Evolutionary conservation across 1,140 invertebrate species (phyloP).

Genomic region (Melitaea cinxia): DNA sequence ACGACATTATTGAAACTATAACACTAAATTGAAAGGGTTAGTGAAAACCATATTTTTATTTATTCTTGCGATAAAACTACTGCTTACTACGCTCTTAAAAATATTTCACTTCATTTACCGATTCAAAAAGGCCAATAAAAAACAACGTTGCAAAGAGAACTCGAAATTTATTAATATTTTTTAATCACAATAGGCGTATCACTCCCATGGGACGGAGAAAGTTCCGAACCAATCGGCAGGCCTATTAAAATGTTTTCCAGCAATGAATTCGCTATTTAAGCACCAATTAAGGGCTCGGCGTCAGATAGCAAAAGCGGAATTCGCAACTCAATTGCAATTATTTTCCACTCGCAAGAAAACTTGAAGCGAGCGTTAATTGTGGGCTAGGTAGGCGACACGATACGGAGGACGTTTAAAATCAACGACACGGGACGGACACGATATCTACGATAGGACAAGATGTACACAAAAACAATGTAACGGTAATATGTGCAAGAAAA

Average conservation of each 20-base stretch:
- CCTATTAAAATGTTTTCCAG: conserved; percentile 56
- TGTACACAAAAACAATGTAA: too few species aligned
- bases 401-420: conserved; percentile 25
- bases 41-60: too few species aligned
- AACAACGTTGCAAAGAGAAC: not conserved
- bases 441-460: too few species aligned
- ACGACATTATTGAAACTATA: too few species aligned
- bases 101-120: too few species aligned
- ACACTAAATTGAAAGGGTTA: too few species aligned
- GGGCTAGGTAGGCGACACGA: conserved; percentile 44
- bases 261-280: conserved; percentile 70
- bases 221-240: conserved; percentile 24
- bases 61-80: too few species aligned
- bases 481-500: too few species aligned
- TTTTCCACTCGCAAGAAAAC: conserved; percentile 71
- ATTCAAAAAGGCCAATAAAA: too few species aligned
- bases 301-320: conserved; percentile 68
- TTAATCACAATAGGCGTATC: conserved; percentile 32
- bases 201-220: conserved; percentile 18
- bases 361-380: conserved; percentile 69
- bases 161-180: not conserved
- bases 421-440: not conserved
- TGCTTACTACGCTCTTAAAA: too few species aligned
- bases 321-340: conserved; percentile 74
- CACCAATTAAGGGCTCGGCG: conserved; percentile 69